Conservation (phyloP, 2,113 vertebrate species). For the Potamarius usumacintae region DNA sequence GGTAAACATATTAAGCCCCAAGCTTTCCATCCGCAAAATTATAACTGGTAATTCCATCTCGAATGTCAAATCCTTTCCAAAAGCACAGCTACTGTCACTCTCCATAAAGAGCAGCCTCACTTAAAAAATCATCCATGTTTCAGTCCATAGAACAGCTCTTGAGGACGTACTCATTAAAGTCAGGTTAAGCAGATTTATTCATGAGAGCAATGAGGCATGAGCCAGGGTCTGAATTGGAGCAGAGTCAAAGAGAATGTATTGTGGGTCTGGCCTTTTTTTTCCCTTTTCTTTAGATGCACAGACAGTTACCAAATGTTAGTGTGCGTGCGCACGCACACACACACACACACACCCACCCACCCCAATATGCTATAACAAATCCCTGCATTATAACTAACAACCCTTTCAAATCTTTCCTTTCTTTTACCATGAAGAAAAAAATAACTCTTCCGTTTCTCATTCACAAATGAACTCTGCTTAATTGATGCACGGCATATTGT, state of each 20-base stretch:
- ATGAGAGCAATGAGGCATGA: constrained; percentile 46
- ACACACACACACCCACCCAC: constrained; percentile 13
- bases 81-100: constrained; percentile 23
- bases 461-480: constrained; percentile 27
- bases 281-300: constrained; percentile 18
- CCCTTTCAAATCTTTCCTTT: neutral
- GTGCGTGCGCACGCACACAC: constrained; percentile 12
- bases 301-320: constrained; percentile 17
- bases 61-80: constrained; percentile 30
- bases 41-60: neutral
- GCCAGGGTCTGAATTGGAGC: constrained; percentile 24
- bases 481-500: constrained; percentile 42
- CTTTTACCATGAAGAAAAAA: neutral
- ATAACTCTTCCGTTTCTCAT: neutral
- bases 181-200: constrained; percentile 51
- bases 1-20: neutral
- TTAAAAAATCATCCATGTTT: constrained; percentile 37
- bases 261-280: neutral
- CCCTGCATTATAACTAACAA: neutral
- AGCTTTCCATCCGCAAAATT: neutral
- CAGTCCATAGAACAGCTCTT: constrained; percentile 38
- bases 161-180: constrained; percentile 46
- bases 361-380: constrained; percentile 1
- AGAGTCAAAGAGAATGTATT: constrained; percentile 38
- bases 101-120: constrained; percentile 39